A percentile compares a stretch with the other conserved stretches of the same genome.
These are phyloP conservation scores for Pseudachorutes palmiensis DNA, from an alignment of 1,140 invertebrate genomes.

Conservation along the genomic window DNA sequence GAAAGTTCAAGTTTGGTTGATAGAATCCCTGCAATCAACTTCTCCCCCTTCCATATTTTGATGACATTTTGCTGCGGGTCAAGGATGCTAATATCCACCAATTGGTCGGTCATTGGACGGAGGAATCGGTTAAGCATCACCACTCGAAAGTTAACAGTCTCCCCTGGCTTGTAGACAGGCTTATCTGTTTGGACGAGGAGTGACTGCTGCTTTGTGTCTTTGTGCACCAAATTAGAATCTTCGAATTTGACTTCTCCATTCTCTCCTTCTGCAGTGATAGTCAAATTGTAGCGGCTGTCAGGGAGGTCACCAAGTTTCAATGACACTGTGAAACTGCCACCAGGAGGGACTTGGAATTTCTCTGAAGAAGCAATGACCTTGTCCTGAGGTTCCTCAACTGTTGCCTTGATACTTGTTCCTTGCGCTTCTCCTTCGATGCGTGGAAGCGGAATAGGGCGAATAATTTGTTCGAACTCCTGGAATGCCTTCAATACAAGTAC, in stretches of 20 bases:
- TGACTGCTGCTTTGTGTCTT: conserved; percentile 44
- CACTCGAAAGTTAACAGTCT: conserved; percentile 73
- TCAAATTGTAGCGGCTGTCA: conserved; percentile 9
- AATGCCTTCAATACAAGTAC: background rate
- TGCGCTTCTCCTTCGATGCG: background rate
- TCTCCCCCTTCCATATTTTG: conserved; percentile 2
- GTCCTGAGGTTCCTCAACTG: background rate
- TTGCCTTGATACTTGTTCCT: background rate
- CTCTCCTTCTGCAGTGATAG: background rate
- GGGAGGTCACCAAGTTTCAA: background rate
- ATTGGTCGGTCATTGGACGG: conserved; percentile 50
- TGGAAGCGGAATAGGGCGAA: no score
- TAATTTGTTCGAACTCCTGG: background rate
- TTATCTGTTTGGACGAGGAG: conserved; percentile 90
- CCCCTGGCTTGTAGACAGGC: conserved; percentile 79
- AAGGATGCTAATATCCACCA: background rate
- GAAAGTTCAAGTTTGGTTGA: background rate
- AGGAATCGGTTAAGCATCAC: conserved; percentile 66
- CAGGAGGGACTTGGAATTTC: background rate
- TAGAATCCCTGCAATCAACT: background rate
- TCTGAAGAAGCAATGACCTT: background rate
- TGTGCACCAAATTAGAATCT: background rate
- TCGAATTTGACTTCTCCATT: background rate
- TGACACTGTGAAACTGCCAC: background rate
- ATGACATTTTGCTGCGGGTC: conserved; percentile 11